Conservation (phyloP, 2,113 vertebrate genomes). For the Austrofundulus limnaeus region DNA sequence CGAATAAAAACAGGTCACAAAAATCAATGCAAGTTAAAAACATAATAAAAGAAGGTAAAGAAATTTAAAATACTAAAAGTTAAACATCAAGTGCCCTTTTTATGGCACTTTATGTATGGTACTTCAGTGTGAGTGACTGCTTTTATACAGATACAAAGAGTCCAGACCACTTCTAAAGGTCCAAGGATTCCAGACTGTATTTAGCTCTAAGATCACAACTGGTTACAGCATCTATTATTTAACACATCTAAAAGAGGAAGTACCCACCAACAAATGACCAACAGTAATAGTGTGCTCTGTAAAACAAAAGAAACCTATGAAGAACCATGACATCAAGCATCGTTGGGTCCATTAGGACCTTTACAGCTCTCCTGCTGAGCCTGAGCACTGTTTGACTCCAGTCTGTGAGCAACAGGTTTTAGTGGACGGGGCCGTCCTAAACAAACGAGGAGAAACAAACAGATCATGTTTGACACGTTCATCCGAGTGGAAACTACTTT, state of each 20-base stretch:
- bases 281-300: conserved; percentile 44
- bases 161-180: no score
- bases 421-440: conserved; percentile 42
- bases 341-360: conserved; percentile 45
- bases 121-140: no score
- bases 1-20: no score
- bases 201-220: no score
- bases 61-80: no score
- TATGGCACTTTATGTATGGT: no score
- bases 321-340: conserved; percentile 16
- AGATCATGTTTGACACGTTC: conserved; percentile 43
- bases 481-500: conserved; percentile 51
- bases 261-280: conserved; percentile 69
- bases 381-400: conserved; percentile 66
- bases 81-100: no score
- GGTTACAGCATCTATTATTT: no score
- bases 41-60: no score
- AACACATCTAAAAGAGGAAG: conserved; percentile 49
- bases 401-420: conserved; percentile 71
- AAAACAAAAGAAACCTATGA: conserved; percentile 45
- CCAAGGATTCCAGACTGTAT: no score
- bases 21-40: no score
- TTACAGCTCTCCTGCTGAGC: conserved; percentile 51
- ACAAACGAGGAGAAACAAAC: conserved; percentile 48
- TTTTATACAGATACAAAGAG: no score